Evolutionary conservation across 1,140 invertebrate genomes (phyloP), one percentile per base, ranked within the genome.

Genomic region (Tetramorium simillimum): DNA sequence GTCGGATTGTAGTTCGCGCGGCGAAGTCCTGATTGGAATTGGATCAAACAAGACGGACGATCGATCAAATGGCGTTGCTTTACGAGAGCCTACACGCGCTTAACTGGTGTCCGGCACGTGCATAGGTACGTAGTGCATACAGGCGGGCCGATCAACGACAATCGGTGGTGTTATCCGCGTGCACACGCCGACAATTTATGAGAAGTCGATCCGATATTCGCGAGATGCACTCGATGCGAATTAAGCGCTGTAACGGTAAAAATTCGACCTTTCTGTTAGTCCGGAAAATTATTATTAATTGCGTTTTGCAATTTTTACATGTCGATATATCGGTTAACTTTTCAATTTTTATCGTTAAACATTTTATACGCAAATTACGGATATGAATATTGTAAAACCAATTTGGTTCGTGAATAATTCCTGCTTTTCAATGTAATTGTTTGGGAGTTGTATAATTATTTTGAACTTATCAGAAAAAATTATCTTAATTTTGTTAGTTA

Each of bases 11-110:
- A 63, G 81, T 73, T 67, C 37, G 60, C 60, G 58, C 33, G 56
- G 51, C 84, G 67, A 85, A 80, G 89, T 91, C 51, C 85, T 91
- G 86, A 91, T 91, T 91, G 89, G 88, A 89, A 89, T 91, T 91
- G 90, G 81, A 89, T 91, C 87, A 86, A 91, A 87, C 90, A 75
- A 87, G 70, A 87, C 90, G 86, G 85, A 86, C 89, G 49, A 91
- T 91, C 88, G 90, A 91, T 87, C 82, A 60, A 37, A 49, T 49
- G n/a, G 33, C 56, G 80, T 46, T 80, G 56, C 87, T 60, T 60
- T 53, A 69, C 63, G 70, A 67, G 86, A 28, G 51, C 12, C 62
- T 69, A 63, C 49, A 40, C 33, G 33, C 33, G 63, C 40, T 72
- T 72, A 58, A 72, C 49, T 65, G 49, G 37, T 62, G 40, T 72